Evolutionary conservation across 2,888 invertebrate species (phyloP), one percentile per base, ranked within the genome.

Genomic region (Stenichneumon culpator): DNA sequence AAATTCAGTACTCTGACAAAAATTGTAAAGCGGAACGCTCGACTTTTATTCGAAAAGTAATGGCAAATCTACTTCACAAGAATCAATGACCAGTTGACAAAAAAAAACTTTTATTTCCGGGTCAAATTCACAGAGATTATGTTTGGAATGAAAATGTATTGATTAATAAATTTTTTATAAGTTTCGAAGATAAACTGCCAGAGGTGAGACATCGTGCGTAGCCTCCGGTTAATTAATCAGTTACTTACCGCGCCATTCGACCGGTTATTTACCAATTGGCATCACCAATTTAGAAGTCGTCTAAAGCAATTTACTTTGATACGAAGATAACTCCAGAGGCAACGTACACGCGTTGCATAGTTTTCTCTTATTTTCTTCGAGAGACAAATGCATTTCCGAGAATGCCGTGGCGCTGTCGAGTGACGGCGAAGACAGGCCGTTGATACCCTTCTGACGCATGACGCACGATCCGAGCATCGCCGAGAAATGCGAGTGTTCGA

Each of bases 401-500:
- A 84, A 84, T 32, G 60, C 28, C 63, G 28, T n/a, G 28, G 32
- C 16, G 11, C 32, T 11, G 32, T 54, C 32, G 32, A 16, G 19
- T 36, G 39, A 73, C 39, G 25, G 39, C 32, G 79, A 75, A 54
- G 65, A 84, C 74, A n/a, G 28, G 16, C 68, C 69, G 78, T 65
- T 74, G 81, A 79, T 69, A 57, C 69, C 78, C 39, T 54, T 63
- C 50, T 47, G 74, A 77, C 60, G 68, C 57, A 50, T 44, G 25
- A 65, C 39, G 63, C 25, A 44, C 52, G n/a, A 39, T 7, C 9
- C 52, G 39, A 63, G 39, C 39, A 7, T 22, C 11, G 11, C 28
- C 73, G 74, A 81, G 77, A 81, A 69, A 81, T 78, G 78, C 73
- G 52, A 50, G 50, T 52, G 44, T 69, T 60, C 44, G 39, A 84